Conservation (phyloP, 2,888 invertebrate genomes). For the Quadroppia sp. region DNA sequence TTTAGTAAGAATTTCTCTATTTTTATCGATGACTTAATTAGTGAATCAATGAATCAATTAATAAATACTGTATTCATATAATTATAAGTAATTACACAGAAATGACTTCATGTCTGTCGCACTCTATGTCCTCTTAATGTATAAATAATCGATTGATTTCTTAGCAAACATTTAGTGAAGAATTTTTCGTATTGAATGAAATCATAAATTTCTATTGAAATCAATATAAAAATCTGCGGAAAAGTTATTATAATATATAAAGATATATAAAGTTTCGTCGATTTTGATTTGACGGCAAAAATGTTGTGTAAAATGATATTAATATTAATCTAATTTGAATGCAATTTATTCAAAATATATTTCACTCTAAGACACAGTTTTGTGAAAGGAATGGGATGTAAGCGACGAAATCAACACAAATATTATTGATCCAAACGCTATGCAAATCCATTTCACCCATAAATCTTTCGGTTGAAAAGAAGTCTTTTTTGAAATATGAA, state of each 20-base stretch:
- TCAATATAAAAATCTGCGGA: neutral
- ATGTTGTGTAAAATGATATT: slow-evolving; percentile 9
- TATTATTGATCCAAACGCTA: slow-evolving; percentile 19
- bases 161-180: no score
- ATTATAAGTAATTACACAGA: no score
- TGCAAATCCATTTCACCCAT: slow-evolving; percentile 15
- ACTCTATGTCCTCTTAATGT: no score
- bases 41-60: no score
- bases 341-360: slow-evolving; percentile 7
- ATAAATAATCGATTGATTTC: no score
- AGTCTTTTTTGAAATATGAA: slow-evolving; percentile 16
- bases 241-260: neutral
- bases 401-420: neutral
- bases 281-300: neutral
- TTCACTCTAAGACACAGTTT: neutral
- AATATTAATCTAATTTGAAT: neutral
- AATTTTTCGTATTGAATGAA: no score
- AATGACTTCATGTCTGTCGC: no score
- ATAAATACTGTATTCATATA: no score
- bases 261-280: neutral
- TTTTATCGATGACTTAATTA: no score
- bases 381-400: neutral
- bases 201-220: no score
- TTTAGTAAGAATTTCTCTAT: no score
- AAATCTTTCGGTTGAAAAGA: slow-evolving; percentile 12